Conservation (phyloP, 2,888 invertebrate species). For the Pseudeuparius sepicola region DNA sequence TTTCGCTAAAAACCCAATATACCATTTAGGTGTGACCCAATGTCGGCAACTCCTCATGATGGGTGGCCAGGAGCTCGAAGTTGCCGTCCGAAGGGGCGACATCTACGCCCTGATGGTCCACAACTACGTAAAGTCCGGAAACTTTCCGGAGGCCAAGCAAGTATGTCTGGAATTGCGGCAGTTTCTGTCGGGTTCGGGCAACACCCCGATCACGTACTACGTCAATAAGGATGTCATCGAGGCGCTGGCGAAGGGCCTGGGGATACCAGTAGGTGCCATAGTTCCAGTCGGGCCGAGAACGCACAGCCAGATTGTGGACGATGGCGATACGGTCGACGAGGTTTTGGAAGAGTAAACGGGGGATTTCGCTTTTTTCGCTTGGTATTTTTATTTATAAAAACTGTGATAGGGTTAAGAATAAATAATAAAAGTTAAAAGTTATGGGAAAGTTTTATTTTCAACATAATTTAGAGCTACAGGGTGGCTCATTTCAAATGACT, state of each 20-base stretch:
- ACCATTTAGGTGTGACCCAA: conserved; percentile 32
- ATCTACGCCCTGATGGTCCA: conserved; percentile 39
- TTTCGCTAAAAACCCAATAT: conserved; percentile 1
- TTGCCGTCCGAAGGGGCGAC: conserved; percentile 38
- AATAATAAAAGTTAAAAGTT: no score
- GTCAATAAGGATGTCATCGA: conserved; percentile 37
- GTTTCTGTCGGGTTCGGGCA: conserved; percentile 29
- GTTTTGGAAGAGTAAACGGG: conserved; percentile 17
- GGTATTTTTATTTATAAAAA: no score
- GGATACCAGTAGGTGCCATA: conserved; percentile 30
- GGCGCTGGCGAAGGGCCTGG: conserved; percentile 35
- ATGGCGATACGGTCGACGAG: conserved; percentile 17
- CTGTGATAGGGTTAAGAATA: no score
- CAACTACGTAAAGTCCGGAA: conserved; percentile 32
- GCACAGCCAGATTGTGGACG: conserved; percentile 8
- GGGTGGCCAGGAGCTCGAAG: conserved; percentile 35
- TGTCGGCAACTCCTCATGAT: conserved; percentile 35
- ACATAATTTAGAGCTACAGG: no score
- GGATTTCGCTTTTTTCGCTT: no score
- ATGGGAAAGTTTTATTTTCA: no score
- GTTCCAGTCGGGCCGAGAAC: conserved; percentile 26
- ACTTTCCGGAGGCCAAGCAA: conserved; percentile 35
- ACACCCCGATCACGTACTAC: conserved; percentile 36
- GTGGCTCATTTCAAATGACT: no score
- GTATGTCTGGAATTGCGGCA: conserved; percentile 35